Evolutionary conservation across 2,888 invertebrate species (phyloP).

Genomic region (Drosophila atripex): DNA sequence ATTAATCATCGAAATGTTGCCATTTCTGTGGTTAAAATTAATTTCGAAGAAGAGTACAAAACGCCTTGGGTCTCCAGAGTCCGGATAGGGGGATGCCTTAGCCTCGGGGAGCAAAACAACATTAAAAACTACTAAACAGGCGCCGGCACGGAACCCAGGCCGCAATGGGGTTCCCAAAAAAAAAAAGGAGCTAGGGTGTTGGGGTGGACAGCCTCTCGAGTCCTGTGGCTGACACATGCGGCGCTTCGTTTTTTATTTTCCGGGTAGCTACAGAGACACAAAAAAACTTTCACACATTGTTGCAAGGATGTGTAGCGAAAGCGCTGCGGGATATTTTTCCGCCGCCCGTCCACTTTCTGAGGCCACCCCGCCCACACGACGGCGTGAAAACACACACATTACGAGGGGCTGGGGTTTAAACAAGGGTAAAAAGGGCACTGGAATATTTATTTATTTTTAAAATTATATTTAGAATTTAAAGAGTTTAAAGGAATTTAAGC

Average conservation of each 20-base stretch:
- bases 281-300: slow-evolving; percentile 82
- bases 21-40: slow-evolving; percentile 75
- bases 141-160: slow-evolving; percentile 21
- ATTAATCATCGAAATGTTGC: slow-evolving; percentile 80
- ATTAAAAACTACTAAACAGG: slow-evolving; percentile 77
- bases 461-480: too few species aligned
- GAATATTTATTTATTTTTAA: neutral
- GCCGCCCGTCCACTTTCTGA: slow-evolving; percentile 30
- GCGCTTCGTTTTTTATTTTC: slow-evolving; percentile 58
- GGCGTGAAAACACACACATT: slow-evolving; percentile 74
- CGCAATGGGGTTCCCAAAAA: slow-evolving; percentile 23
- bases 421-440: slow-evolving; percentile 15
- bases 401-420: slow-evolving; percentile 23
- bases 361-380: slow-evolving; percentile 26
- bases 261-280: slow-evolving; percentile 35
- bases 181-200: neutral
- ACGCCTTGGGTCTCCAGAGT: slow-evolving; percentile 44
- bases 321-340: slow-evolving; percentile 75
- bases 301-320: slow-evolving; percentile 70
- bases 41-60: slow-evolving; percentile 71
- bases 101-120: slow-evolving; percentile 77
- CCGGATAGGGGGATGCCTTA: slow-evolving; percentile 13
- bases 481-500: too few species aligned
- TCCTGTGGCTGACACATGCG: slow-evolving; percentile 80
- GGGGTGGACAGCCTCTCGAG: slow-evolving; percentile 42